These are phyloP conservation scores for Galerucella calmariensis DNA, from an alignment of 2,888 invertebrate genomes.

Conservation along the genomic window DNA sequence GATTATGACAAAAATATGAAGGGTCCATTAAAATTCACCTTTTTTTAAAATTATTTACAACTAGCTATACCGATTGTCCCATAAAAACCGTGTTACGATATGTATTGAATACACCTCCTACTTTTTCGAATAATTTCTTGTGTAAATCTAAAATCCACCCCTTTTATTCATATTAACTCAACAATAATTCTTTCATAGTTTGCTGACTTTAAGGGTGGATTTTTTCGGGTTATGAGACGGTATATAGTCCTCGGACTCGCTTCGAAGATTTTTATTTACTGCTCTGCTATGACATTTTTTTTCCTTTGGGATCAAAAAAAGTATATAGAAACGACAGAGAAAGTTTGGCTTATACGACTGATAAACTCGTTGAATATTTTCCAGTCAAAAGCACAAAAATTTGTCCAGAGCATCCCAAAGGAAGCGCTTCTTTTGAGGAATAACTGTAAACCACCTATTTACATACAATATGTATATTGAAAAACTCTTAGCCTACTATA, in stretches of 20 bases:
- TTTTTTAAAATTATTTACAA: no score
- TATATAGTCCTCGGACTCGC: slow-evolving; percentile 19
- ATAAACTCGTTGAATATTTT: not conserved
- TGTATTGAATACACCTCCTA: not conserved
- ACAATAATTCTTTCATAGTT: slow-evolving; percentile 43
- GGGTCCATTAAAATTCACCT: no score
- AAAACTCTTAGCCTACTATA: no score
- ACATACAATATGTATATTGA: no score
- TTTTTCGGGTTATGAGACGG: slow-evolving; percentile 31
- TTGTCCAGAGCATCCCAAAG: not conserved
- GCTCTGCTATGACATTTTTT: slow-evolving; percentile 4
- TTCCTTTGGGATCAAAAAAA: slow-evolving; percentile 15
- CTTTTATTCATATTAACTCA: slow-evolving; percentile 37
- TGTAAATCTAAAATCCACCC: slow-evolving; percentile 3
- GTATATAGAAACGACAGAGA: slow-evolving; percentile 18
- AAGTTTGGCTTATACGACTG: not conserved
- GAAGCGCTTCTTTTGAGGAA: not conserved
- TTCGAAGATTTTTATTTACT: slow-evolving; percentile 27
- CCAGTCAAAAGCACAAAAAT: not conserved
- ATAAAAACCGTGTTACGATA: no score
- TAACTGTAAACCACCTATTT: no score
- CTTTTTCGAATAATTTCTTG: slow-evolving; percentile 1
- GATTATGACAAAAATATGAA: no score
- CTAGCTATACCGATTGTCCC: no score
- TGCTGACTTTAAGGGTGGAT: slow-evolving; percentile 28